A percentile compares a stretch with the other conserved stretches of the same genome.
phyloP scores from a whole-genome alignment of 2,888 invertebrate genomes.

The Sepiola atlantica region DNA sequence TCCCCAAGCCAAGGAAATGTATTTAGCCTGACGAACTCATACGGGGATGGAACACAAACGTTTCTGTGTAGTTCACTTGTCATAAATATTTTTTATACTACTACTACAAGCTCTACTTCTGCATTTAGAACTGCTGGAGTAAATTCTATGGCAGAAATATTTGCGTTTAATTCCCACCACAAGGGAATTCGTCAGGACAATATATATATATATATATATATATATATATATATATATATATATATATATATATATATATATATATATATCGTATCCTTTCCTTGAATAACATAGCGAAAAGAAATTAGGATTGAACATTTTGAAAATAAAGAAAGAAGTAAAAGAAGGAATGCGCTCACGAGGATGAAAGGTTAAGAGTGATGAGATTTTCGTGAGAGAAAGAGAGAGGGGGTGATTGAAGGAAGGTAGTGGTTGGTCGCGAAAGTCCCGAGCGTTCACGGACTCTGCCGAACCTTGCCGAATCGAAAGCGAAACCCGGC shows the following conservation, averaged over 20 bases:
- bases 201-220: neutral
- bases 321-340: neutral
- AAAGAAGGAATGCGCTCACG: neutral
- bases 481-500: constrained; percentile 16
- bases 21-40: no score
- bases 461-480: neutral
- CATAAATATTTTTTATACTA: no score
- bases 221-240: neutral
- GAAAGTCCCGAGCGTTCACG: neutral
- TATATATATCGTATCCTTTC: neutral
- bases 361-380: neutral
- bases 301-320: neutral
- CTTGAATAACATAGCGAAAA: neutral
- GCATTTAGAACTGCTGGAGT: no score
- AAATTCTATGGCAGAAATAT: no score
- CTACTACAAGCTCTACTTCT: no score
- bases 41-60: no score
- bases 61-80: no score
- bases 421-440: no score
- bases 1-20: no score
- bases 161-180: no score
- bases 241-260: constrained; percentile 1
- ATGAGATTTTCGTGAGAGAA: neutral
- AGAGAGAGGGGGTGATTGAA: neutral
- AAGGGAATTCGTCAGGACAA: neutral